Conservation (phyloP, 2,113 vertebrate genomes). For the Tretioscincus oriximinensis region DNA sequence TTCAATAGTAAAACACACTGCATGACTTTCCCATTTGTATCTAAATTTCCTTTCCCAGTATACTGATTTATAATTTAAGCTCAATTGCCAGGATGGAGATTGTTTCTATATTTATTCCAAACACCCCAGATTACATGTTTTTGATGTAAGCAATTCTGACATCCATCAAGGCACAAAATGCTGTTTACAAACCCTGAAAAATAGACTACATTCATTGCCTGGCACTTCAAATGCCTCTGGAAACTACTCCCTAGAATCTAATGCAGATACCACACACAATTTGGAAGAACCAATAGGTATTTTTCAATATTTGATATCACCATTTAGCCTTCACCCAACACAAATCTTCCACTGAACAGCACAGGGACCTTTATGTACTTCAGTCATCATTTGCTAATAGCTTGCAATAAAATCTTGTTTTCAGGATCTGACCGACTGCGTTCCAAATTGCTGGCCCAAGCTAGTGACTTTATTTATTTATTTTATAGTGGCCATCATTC, state of each 20-base stretch:
- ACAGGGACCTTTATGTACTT: constrained; percentile 9
- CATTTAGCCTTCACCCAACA: background rate
- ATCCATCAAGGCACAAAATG: constrained; percentile 2
- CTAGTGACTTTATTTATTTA: background rate
- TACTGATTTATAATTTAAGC: constrained; percentile 21
- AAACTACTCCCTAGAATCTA: constrained; percentile 6
- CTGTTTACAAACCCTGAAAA: background rate
- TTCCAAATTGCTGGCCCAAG: constrained; percentile 22
- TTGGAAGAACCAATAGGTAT: background rate
- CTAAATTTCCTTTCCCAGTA: constrained; percentile 28
- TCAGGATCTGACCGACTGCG: constrained; percentile 20
- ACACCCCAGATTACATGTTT: background rate
- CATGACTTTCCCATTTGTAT: background rate
- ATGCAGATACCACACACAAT: accelerated
- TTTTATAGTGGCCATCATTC: background rate
- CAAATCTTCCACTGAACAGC: constrained; percentile 3
- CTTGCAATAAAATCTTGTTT: constrained; percentile 7
- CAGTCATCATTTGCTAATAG: background rate
- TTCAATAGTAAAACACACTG: background rate
- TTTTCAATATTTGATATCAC: background rate
- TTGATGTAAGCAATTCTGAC: constrained; percentile 13
- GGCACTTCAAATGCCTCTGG: background rate
- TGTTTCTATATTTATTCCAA: background rate
- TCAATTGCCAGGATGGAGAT: background rate
- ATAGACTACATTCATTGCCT: accelerated